Evolutionary conservation across 1,140 invertebrate species (phyloP).

Genomic region (Drosophila arizonae): DNA sequence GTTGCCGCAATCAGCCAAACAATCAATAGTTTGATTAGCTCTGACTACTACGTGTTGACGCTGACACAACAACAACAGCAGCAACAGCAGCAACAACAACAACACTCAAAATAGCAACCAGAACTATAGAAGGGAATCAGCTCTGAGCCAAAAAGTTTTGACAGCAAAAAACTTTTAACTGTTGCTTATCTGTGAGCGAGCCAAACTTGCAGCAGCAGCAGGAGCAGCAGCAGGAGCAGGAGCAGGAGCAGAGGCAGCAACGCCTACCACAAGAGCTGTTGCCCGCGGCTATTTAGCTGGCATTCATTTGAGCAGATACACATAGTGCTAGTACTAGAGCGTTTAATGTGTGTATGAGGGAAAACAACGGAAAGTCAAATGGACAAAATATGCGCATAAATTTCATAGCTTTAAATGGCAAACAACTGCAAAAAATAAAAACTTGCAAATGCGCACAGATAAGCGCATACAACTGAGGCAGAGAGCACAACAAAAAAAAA

Average conservation of each 20-base stretch:
- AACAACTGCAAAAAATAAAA: slow-evolving; percentile 39
- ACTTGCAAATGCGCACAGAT: slow-evolving; percentile 70
- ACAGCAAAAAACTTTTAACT: slow-evolving; percentile 64
- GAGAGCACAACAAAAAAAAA: not conserved
- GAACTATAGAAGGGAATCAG: slow-evolving; percentile 35
- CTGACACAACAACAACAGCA: slow-evolving; percentile 24
- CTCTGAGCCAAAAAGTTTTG: slow-evolving; percentile 46
- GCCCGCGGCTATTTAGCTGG: slow-evolving; percentile 20
- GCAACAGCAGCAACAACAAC: not conserved
- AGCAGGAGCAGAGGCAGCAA: not conserved
- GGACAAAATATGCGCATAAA: slow-evolving; percentile 75
- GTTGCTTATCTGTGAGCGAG: slow-evolving; percentile 65
- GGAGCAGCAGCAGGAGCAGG: not conserved
- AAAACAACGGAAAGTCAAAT: slow-evolving; percentile 63
- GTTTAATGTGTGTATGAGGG: slow-evolving; percentile 51
- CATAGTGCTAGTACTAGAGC: slow-evolving; percentile 5
- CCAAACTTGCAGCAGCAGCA: slow-evolving; percentile 28
- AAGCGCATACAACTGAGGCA: slow-evolving; percentile 40
- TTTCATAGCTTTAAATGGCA: slow-evolving; percentile 40
- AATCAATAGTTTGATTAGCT: slow-evolving; percentile 80
- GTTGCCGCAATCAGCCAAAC: slow-evolving; percentile 72
- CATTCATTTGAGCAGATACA: slow-evolving; percentile 31
- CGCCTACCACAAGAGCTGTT: slow-evolving; percentile 11
- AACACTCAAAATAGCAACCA: not conserved
- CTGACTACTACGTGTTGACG: slow-evolving; percentile 70